Base-by-base conservation (phyloP, 2,797 vertebrate species). In the Parauchenoglanis ngamensis region DNA sequence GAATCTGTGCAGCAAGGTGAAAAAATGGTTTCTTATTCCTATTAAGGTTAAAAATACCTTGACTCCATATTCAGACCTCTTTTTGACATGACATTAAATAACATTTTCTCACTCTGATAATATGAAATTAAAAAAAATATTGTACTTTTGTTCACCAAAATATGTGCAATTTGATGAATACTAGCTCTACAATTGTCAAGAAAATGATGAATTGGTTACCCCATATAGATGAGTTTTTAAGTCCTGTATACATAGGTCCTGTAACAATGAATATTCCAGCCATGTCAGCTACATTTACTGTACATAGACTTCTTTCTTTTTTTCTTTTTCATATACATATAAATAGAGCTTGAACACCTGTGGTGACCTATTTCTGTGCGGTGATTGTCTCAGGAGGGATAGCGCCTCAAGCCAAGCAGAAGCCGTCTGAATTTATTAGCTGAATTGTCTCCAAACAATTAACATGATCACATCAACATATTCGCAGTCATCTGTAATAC, bases 301-400 rank as follows among this genome's bases (percentile, higher is more conserved):
- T 82, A 52, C 4, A 4, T 4, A 57, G 40, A 40, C 40, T 40
- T 40, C 40, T 40, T 40, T 40, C 40, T 40, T 40, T 40, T 40
- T 15, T 54, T 2, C 28, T 35, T 15, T 68, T 17, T 76, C 31
- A 49, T 73, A 54, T 84, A 59, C 63, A 40, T 86, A 84, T 68
- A 75, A 84, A 76, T 92, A 89, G 92, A 94, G 92, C 91, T 92
- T 91, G 92, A 91, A 89, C 92, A 94, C 94, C 93, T 94, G 94
- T 93, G 92, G 91, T 92, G 90, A 94, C 93, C 93, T 93, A 91
- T 92, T 92, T 92, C 93, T 93, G 93, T 91, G 92, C 65, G 87
- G 90, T 92, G 93, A 92, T 92, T 91, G 93, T 92, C 94, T 90
- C 85, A 87, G 91, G 93, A 90, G 70, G 61, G 76, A 68, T 56